Evolutionary conservation across 1,140 invertebrate genomes (phyloP).

Genomic region (Tetramorium alpestre): DNA sequence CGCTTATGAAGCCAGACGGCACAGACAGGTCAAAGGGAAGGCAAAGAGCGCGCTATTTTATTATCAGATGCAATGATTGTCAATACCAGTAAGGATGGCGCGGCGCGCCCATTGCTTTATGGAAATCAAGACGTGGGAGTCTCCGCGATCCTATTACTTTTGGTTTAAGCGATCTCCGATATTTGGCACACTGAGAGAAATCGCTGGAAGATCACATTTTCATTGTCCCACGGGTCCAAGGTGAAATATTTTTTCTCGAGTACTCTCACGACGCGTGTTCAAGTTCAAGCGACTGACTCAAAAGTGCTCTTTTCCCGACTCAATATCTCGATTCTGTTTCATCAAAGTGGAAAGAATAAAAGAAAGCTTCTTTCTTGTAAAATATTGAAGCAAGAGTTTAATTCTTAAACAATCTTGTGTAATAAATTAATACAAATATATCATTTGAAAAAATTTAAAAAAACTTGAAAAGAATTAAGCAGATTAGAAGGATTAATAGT

Average conservation of each 20-base stretch:
- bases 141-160: slow-evolving; percentile 26
- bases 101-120: slow-evolving; percentile 22
- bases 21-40: slow-evolving; percentile 25
- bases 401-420: not conserved
- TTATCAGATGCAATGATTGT: slow-evolving; percentile 62
- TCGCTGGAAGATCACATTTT: slow-evolving; percentile 32
- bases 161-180: slow-evolving; percentile 45
- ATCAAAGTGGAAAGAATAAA: not conserved
- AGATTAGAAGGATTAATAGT: not conserved
- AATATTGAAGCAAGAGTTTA: not conserved
- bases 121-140: slow-evolving; percentile 44
- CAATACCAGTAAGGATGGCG: slow-evolving; percentile 12
- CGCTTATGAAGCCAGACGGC: slow-evolving; percentile 37
- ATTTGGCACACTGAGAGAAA: slow-evolving; percentile 19
- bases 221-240: slow-evolving; percentile 5
- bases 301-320: not conserved
- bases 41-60: slow-evolving; percentile 50
- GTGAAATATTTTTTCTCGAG: not conserved
- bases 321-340: not conserved
- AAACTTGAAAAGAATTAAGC: not conserved
- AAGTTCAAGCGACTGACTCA: not conserved
- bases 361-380: not conserved
- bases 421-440: no score
- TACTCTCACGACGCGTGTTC: not conserved
- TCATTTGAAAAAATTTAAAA: not conserved